Conservation (phyloP, 1,140 invertebrate species). For the Drosophila repletoides region DNA sequence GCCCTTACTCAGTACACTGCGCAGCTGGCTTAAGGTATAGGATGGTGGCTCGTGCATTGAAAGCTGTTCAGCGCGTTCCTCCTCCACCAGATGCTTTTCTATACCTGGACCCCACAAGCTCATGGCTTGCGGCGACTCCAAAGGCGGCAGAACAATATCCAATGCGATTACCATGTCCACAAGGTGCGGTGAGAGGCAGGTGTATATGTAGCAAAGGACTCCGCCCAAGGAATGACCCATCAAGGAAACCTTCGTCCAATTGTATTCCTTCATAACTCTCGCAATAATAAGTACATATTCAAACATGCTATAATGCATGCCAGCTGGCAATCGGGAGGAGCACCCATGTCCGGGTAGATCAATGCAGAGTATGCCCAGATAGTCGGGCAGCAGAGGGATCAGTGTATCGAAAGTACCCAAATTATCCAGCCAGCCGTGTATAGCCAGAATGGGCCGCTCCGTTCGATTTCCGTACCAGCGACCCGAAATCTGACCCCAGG, state of each 20-base stretch:
- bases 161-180: conserved; percentile 85
- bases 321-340: conserved; percentile 86
- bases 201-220: conserved; percentile 84
- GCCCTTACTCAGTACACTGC: conserved; percentile 82
- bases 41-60: conserved; percentile 83
- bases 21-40: conserved; percentile 85
- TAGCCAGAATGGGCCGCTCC: conserved; percentile 85
- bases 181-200: conserved; percentile 84
- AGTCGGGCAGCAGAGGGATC: conserved; percentile 84
- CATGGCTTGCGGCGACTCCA: background rate
- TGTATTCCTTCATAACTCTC: conserved; percentile 85
- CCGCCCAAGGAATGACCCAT: conserved; percentile 87
- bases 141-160: conserved; percentile 84
- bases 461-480: conserved; percentile 87
- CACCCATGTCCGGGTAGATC: conserved; percentile 89
- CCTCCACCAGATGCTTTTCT: conserved; percentile 51
- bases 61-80: conserved; percentile 36
- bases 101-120: conserved; percentile 82
- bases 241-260: conserved; percentile 87
- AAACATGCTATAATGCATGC: conserved; percentile 84
- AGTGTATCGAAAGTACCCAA: conserved; percentile 88
- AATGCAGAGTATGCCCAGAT: conserved; percentile 85
- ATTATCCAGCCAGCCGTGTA: conserved; percentile 91
- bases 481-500: conserved; percentile 86
- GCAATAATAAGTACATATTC: conserved; percentile 84